Percentiles rank a stretch among this genome's conserved stretches.
Evolutionary conservation across 1,140 invertebrate species (phyloP).

Genomic region (Euwallacea similis): DNA sequence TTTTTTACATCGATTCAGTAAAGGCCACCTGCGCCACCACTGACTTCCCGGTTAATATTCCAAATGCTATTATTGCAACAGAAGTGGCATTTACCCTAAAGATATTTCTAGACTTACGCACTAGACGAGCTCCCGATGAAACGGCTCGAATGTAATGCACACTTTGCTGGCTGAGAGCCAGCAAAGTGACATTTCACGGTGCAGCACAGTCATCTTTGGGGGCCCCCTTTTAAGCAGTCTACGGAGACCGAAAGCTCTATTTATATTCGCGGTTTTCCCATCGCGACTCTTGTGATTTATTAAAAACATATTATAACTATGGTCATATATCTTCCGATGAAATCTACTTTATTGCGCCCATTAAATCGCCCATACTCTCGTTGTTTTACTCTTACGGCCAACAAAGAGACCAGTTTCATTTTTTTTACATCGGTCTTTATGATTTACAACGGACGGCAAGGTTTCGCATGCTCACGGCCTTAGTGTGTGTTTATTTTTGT

Average conservation of each 20-base stretch:
- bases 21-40: neutral
- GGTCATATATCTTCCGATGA: neutral
- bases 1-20: too few species aligned
- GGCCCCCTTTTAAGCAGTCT: neutral
- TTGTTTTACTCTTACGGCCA: neutral
- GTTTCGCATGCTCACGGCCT: constrained; percentile 13
- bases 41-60: neutral
- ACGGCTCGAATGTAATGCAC: constrained; percentile 39
- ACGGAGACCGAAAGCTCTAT: too few species aligned
- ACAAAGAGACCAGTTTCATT: constrained; percentile 16
- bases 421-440: constrained; percentile 1
- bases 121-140: constrained; percentile 41
- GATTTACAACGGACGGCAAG: constrained; percentile 13
- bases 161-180: constrained; percentile 44
- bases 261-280: too few species aligned
- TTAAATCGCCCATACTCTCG: constrained; percentile 7
- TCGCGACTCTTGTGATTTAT: neutral
- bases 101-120: constrained; percentile 47
- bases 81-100: constrained; percentile 49
- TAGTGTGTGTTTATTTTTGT: constrained; percentile 10
- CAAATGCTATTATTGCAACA: constrained; percentile 14
- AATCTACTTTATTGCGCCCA: constrained; percentile 5
- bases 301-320: neutral
- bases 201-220: neutral
- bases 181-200: constrained; percentile 43